Evolutionary conservation across 2,113 vertebrate genomes (phyloP), one percentile per base, ranked within the genome.

Genomic region (Periophthalmus modestus): DNA sequence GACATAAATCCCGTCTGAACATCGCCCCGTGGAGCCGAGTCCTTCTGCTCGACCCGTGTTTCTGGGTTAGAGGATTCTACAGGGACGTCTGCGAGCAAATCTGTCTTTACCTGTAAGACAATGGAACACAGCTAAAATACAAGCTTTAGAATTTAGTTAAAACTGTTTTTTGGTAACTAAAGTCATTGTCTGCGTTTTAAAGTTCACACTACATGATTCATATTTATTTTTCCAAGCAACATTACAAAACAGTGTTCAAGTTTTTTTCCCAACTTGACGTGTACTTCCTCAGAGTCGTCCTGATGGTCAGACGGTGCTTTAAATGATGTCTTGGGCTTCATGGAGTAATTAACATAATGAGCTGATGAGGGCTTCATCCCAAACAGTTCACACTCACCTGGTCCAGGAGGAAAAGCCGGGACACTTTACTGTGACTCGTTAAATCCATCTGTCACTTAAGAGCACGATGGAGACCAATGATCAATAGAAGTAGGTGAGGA

Each of bases 281-380:
- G n/a, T n/a, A n/a, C n/a, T n/a, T n/a, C n/a, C n/a, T n/a, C n/a
- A n/a, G n/a, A n/a, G n/a, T n/a, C n/a, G 15, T 15, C 1, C 28
- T 34, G 10, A 59, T 33, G 28, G 33, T 16, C 61, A 63, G 61
- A n/a, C n/a, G n/a, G n/a, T n/a, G 33, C 6, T 63, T 63, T 18
- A 36, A 63, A 63, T 36, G 28, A 34, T 4, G 61, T 7, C 14
- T 63, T 63, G 11, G 19, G 61, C 15, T 63, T 15, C 33, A 33
- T 63, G 61, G 61, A 63, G 61, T 63, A 63, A 63, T 63, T 63
- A 19, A 33, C 33, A 19, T 63, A 63, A 63, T 63, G 61, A 33
- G 28, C n/a, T n/a, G n/a, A n/a, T n/a, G n/a, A n/a, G n/a, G n/a
- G n/a, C 61, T 33, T 63, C 15, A 63, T 63, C 15, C 23, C 2